phyloP scores from a whole-genome alignment of 2,888 invertebrate genomes.

The Trissolcus japonicus region DNA sequence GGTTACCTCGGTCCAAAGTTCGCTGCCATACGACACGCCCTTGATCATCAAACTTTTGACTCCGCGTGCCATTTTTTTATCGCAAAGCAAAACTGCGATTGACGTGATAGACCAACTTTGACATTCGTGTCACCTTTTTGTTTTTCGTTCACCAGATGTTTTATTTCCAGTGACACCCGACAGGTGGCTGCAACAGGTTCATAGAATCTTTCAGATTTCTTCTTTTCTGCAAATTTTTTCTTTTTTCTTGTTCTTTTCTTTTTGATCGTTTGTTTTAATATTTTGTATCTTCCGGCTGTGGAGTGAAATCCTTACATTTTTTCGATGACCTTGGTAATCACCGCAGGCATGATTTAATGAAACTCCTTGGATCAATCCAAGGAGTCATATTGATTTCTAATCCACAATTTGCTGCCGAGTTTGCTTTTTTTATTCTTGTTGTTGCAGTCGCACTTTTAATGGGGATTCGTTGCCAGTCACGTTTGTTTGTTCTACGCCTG shows the following conservation, averaged over 20 bases:
- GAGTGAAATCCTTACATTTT: no score
- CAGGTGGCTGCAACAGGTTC: neutral
- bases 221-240: no score
- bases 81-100: neutral
- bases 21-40: slow-evolving; percentile 27
- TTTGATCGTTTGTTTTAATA: no score
- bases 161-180: neutral
- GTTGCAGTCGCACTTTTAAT: neutral
- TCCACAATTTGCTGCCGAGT: no score
- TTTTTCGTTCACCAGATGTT: neutral
- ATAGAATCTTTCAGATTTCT: no score
- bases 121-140: neutral
- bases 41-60: slow-evolving; percentile 31
- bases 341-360: no score
- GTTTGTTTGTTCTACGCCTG: neutral
- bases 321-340: no score
- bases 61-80: slow-evolving; percentile 33
- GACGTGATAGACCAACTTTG: neutral
- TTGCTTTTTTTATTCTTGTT: neutral
- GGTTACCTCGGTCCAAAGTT: slow-evolving; percentile 48
- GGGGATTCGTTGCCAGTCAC: neutral
- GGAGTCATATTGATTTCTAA: no score
- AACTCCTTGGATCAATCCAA: no score
- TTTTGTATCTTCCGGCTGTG: no score
- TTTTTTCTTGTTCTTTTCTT: no score